phyloP scores from a whole-genome alignment of 2,797 vertebrate genomes.

The Pagetopsis macropterus region DNA sequence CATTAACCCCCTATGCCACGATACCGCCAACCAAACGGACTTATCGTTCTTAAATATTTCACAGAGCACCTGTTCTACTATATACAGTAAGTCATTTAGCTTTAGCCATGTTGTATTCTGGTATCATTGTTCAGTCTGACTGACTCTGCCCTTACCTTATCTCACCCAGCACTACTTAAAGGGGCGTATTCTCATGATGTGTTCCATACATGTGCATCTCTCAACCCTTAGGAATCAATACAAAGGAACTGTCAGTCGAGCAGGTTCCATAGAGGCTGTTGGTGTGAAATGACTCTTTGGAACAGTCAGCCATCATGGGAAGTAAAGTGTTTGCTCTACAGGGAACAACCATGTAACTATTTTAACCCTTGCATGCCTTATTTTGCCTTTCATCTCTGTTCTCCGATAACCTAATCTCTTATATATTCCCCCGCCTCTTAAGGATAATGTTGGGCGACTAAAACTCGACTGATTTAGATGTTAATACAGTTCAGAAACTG shows the following conservation, averaged over 20 bases:
- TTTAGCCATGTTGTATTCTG: too few species aligned
- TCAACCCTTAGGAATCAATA: background rate
- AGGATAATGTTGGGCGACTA: constrained; percentile 28
- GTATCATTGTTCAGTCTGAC: too few species aligned
- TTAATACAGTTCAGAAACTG: constrained; percentile 9
- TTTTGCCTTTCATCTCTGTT: constrained; percentile 36
- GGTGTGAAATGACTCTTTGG: constrained; percentile 7
- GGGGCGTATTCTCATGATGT: background rate
- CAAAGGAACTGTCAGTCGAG: constrained; percentile 9
- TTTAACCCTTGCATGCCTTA: background rate
- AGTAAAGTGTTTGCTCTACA: constrained; percentile 26
- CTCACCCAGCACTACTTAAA: background rate
- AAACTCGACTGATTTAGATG: constrained; percentile 15
- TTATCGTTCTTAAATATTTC: too few species aligned
- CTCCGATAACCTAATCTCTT: background rate
- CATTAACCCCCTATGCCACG: too few species aligned
- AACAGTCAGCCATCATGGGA: constrained; percentile 13
- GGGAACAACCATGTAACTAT: background rate
- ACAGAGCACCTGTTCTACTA: too few species aligned
- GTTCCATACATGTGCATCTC: background rate
- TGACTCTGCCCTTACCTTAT: too few species aligned
- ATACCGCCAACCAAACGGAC: too few species aligned
- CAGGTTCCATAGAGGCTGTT: background rate
- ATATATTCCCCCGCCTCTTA: constrained; percentile 17
- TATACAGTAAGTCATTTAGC: too few species aligned